Evolutionary conservation across 2,113 vertebrate genomes (phyloP).

Genomic region (Struthio camelus): DNA sequence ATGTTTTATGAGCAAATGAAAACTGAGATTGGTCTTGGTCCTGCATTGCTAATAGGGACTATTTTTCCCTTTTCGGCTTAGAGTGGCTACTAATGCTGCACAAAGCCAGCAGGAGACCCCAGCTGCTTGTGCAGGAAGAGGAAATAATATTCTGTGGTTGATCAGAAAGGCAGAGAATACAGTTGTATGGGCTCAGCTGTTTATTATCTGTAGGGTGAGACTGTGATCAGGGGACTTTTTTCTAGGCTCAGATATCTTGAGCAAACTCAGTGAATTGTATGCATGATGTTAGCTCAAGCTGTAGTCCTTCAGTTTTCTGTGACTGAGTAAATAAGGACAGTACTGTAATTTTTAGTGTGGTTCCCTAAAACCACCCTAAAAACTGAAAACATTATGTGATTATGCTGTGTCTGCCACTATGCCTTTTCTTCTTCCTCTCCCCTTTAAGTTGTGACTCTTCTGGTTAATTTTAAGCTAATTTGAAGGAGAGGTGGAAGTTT

Average conservation of each 20-base stretch:
- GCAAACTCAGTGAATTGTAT: background rate
- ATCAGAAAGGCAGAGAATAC: background rate
- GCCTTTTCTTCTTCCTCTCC: background rate
- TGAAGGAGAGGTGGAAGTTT: background rate
- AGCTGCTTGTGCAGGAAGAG: fast-evolving
- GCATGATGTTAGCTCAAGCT: fast-evolving
- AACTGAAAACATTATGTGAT: background rate
- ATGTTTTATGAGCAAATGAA: background rate
- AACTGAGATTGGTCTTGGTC: background rate
- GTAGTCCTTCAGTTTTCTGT: background rate
- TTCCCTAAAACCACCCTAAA: background rate
- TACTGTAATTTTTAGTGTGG: background rate
- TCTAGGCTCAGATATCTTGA: background rate
- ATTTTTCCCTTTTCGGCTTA: background rate
- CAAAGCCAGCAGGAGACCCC: background rate
- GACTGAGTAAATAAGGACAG: background rate
- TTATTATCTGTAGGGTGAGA: background rate
- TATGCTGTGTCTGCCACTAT: fast-evolving
- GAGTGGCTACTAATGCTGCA: background rate
- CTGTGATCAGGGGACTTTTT: background rate
- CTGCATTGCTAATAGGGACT: background rate
- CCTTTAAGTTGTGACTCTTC: background rate
- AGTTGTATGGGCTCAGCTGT: background rate
- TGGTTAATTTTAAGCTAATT: background rate
- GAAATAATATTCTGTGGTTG: background rate